These are phyloP conservation scores for Rousettus leschenaultii DNA, from an alignment of 2,113 vertebrate species.

Conservation along the genomic window DNA sequence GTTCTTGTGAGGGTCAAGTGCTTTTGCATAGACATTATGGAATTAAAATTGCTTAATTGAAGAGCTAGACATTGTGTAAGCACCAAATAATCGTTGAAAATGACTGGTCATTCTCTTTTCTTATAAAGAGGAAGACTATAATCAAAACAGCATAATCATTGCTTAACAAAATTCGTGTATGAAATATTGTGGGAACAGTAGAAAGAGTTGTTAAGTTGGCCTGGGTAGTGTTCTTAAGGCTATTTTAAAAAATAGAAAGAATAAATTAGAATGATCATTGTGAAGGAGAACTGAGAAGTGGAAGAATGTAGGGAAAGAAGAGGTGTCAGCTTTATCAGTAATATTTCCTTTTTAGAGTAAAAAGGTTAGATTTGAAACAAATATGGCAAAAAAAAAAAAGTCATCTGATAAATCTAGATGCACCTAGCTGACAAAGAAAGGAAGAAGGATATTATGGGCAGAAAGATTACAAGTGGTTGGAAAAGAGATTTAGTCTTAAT, in stretches of 20 bases:
- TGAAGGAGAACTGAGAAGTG: neutral
- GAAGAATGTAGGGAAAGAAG: neutral
- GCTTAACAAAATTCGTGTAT: neutral
- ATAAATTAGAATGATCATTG: neutral
- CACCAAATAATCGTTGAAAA: neutral
- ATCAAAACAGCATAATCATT: neutral
- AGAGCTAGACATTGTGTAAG: neutral
- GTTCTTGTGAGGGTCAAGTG: neutral
- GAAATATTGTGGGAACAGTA: neutral
- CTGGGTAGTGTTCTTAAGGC: neutral
- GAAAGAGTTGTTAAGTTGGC: neutral
- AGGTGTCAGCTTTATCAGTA: neutral
- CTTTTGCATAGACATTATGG: neutral
- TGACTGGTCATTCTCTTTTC: neutral
- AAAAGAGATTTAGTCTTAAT: neutral
- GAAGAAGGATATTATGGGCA: neutral
- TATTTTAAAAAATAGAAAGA: constrained; percentile 24
- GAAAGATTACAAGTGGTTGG: neutral
- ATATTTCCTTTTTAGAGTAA: neutral
- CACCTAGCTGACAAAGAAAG: neutral
- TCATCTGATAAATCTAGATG: neutral
- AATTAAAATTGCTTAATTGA: neutral
- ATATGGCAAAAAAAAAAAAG: neutral
- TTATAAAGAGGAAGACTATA: neutral
- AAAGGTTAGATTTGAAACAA: neutral